Evolutionary conservation across 2,888 invertebrate species (phyloP).

Genomic region (Criorhina ranunculi): DNA sequence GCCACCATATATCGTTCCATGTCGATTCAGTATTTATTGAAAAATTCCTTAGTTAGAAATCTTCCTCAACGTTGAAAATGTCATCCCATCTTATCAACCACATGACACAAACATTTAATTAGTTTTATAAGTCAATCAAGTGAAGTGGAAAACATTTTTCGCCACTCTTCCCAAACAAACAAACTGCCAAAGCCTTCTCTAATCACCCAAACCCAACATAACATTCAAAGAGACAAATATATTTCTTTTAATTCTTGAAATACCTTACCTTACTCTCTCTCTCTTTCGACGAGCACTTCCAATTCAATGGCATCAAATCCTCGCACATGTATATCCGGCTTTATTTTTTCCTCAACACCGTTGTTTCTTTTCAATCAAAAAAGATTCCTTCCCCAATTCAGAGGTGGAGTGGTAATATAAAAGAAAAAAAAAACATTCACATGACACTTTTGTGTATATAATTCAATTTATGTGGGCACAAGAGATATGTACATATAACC

Average conservation of each 20-base stretch:
- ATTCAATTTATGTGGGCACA: conserved; percentile 9
- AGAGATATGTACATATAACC: background rate
- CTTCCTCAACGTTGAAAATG: too few species aligned
- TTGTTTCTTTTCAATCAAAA: conserved; percentile 22
- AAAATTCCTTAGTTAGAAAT: too few species aligned
- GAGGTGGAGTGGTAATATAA: background rate
- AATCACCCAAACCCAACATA: background rate
- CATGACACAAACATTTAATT: conserved; percentile 38
- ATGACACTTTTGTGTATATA: conserved; percentile 17
- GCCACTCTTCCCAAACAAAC: background rate
- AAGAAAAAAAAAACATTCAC: background rate
- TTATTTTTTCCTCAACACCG: background rate
- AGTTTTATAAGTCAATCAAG: conserved; percentile 20
- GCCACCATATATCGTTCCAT: too few species aligned
- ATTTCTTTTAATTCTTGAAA: background rate
- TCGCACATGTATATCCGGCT: conserved; percentile 1
- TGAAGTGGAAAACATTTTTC: conserved; percentile 34
- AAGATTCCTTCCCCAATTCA: background rate
- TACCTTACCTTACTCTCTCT: background rate
- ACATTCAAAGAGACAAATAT: conserved; percentile 5
- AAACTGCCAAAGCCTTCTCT: background rate
- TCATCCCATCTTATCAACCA: background rate
- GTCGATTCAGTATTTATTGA: too few species aligned
- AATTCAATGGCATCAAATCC: conserved; percentile 14
- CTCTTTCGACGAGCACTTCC: background rate